These are phyloP conservation scores for Luperina nickerlii DNA, from an alignment of 2,888 invertebrate genomes.

Conservation along the genomic window DNA sequence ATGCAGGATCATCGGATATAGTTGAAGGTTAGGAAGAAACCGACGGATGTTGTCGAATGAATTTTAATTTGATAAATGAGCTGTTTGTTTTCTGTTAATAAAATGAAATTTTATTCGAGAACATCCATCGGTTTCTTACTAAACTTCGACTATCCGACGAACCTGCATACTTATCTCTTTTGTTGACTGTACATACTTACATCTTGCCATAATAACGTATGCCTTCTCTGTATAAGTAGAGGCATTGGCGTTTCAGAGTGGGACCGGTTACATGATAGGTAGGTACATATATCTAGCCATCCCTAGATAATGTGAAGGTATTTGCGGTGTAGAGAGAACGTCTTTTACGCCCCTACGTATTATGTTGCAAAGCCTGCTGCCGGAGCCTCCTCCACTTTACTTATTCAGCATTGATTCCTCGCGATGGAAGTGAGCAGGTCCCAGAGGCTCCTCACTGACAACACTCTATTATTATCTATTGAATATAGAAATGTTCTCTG, in stretches of 20 bases:
- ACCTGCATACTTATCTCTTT: no score
- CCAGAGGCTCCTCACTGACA: slow-evolving; percentile 54
- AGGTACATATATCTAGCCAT: not conserved
- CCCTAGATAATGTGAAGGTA: slow-evolving; percentile 50
- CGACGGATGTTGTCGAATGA: no score
- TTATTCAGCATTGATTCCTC: slow-evolving; percentile 66
- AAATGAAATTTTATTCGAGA: no score
- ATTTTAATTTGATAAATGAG: no score
- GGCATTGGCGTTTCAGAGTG: not conserved
- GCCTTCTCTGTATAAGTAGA: not conserved
- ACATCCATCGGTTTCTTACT: no score
- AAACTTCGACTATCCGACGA: no score
- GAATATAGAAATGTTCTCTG: slow-evolving; percentile 47
- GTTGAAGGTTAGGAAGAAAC: no score
- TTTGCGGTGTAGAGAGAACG: slow-evolving; percentile 61
- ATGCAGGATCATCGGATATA: no score
- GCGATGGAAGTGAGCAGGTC: slow-evolving; percentile 43
- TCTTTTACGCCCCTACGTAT: slow-evolving; percentile 60
- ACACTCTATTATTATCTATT: slow-evolving; percentile 58
- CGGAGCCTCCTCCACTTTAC: slow-evolving; percentile 56
- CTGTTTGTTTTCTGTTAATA: no score
- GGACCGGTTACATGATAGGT: not conserved
- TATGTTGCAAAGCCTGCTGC: slow-evolving; percentile 48
- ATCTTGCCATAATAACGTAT: not conserved
- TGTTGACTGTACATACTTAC: no score